phyloP scores from a whole-genome alignment of 2,888 invertebrate species.

The Lucinisca nassula region DNA sequence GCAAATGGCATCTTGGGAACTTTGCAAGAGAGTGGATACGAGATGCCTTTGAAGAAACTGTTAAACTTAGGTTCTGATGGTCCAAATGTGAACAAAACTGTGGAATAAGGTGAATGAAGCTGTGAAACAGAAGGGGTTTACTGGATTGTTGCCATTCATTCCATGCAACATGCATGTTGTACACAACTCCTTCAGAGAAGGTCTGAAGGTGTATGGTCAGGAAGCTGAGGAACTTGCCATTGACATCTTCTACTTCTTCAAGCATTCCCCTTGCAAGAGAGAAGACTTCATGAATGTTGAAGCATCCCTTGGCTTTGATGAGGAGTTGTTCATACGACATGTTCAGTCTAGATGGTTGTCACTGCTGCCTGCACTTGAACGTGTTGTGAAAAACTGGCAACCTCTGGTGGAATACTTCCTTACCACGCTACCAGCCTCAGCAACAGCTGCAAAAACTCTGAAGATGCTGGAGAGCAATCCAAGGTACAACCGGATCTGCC shows the following conservation, averaged over 20 bases:
- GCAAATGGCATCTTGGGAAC: too few relatives aligned
- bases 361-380: slow-evolving; percentile 53
- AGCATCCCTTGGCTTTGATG: slow-evolving; percentile 51
- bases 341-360: slow-evolving; percentile 65
- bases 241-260: slow-evolving; percentile 66
- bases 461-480: slow-evolving; percentile 44
- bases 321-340: slow-evolving; percentile 59
- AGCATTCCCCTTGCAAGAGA: slow-evolving; percentile 52
- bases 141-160: too few relatives aligned
- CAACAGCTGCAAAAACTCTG: slow-evolving; percentile 36
- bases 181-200: too few relatives aligned
- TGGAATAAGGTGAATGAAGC: too few relatives aligned
- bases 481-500: slow-evolving; percentile 54
- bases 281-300: slow-evolving; percentile 62
- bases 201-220: not conserved
- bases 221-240: slow-evolving; percentile 47
- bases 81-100: too few relatives aligned
- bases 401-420: slow-evolving; percentile 47
- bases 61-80: too few relatives aligned
- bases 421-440: slow-evolving; percentile 32
- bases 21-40: too few relatives aligned
- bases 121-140: too few relatives aligned
- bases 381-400: slow-evolving; percentile 57
- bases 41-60: too few relatives aligned
- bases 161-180: too few relatives aligned